Evolutionary conservation across 2,113 vertebrate species (phyloP).

Genomic region (Etia nguti): DNA sequence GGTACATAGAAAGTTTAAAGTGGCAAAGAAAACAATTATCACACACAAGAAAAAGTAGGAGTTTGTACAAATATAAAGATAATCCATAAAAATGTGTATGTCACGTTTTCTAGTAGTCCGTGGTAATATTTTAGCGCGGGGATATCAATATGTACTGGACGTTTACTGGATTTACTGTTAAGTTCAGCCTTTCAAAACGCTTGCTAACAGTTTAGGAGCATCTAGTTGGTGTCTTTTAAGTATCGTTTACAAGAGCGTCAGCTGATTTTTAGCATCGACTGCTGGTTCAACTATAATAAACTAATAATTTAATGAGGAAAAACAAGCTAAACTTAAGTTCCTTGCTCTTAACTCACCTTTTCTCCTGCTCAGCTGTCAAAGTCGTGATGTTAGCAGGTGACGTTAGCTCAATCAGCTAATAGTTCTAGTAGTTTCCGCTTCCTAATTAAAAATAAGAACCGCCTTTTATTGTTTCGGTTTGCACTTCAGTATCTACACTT

Average conservation of each 20-base stretch:
- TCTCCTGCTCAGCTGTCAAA: not conserved
- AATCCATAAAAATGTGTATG: not conserved
- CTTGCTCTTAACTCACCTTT: not conserved
- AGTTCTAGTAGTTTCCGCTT: not conserved
- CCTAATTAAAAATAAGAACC: not conserved
- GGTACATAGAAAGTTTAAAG: not conserved
- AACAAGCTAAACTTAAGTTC: not conserved
- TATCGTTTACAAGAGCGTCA: not conserved
- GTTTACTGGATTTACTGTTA: not conserved
- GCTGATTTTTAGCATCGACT: not conserved
- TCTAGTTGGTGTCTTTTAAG: not conserved
- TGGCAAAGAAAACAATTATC: not conserved
- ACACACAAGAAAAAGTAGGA: not conserved
- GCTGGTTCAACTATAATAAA: not conserved
- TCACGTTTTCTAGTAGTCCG: not conserved
- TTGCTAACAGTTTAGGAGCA: not conserved
- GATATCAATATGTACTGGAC: not conserved
- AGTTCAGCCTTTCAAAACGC: not conserved
- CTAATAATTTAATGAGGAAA: not conserved
- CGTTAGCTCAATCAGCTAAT: not conserved
- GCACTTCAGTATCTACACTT: rapidly evolving
- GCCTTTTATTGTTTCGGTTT: not conserved
- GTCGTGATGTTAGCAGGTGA: conserved; percentile 13
- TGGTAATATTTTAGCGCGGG: not conserved
- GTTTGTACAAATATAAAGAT: not conserved